Evolutionary conservation across 2,113 vertebrate genomes (phyloP), one percentile per base, ranked within the genome.

Genomic region (Macroglossus sobrinus): DNA sequence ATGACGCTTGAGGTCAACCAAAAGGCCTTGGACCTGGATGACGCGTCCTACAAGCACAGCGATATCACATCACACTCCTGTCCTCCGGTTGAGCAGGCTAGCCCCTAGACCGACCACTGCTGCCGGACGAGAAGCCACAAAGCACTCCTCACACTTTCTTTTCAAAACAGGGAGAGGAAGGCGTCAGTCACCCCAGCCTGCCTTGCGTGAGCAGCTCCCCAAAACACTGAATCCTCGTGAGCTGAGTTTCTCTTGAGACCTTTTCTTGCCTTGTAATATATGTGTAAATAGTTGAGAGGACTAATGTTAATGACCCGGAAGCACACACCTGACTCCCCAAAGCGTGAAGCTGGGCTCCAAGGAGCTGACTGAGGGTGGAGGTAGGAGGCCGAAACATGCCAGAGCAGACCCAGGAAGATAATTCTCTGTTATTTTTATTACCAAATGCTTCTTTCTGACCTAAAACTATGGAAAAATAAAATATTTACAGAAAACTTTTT

Each of bases 31-130:
- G 99, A 99, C 97, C 98, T 99, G 94, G 99, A 99, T 3, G 98
- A 99, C 43, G 99, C 99, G 69, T 74, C 98, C 66, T 98, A 99
- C 97, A 99, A 99, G 96, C 99, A 99, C 98, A 99, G 98, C 4
- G 99, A 99, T 97, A 99, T 99, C 98, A 99, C 98, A 89, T 99
- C 99, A 15, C 99, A 99, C 97, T 99, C 99, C 97, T 99, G 99
- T 97, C 99, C 99, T 92, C 98, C 98, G 0, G 82, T 96, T 0
- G 89, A 97, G 97, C 96, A 47, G 2, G 89, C 84, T 4, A 45
- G 50, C 35, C 97, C 96, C 95, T 99, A 99, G 98, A 86, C 96
- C 14, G 79, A 63, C 38, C 38, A 6, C 79, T 33, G 79, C 57
- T 63, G 79, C 79, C 19, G 2, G 28, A 63, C 5, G 28, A 45